Base-by-base conservation (phyloP, 2,888 invertebrate genomes). In the Caenorhabditis sulstoni region DNA sequence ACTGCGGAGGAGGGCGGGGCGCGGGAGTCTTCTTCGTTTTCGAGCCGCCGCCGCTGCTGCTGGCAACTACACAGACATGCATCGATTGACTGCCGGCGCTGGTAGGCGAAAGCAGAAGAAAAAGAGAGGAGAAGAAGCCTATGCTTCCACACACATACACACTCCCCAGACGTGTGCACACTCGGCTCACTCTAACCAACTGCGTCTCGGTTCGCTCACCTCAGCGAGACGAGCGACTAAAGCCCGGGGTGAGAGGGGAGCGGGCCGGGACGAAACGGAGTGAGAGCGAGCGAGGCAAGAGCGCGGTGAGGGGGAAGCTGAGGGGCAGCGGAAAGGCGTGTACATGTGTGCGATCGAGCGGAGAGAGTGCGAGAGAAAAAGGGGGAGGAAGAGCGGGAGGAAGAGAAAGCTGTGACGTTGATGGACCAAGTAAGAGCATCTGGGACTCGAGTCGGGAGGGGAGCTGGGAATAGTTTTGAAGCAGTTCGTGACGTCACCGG, bases 351-450 rank as follows among this genome's bases (percentile, higher is more conserved):
- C 14, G 50, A 1, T 8, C n/a, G n/a, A n/a, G n/a, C n/a, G n/a
- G n/a, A 22, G 44, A 16, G 41, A 22, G 58, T 23, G 58, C 41
- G 52, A 7, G 7, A 3, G 29, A 29, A 7, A 29, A 7, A 29
- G 3, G 29, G 29, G 3, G 3, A 29, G 29, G n/a, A n/a, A 29
- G 29, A 29, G 29, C 7, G 7, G 4, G 29, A 29, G 29, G 7
- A 3, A 29, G 29, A 29, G 29, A 29, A 29, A 29, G 44, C 58
- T 64, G 58, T 76, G 76, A 76, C 76, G 76, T 76, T 64, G 76
- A 52, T 41, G 76, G 76, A 76, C 76, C 76, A 76, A 68, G 57
- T 49, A 52, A 64, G 68, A 76, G 66, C 74, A 66, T 58, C 53
- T 53, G 47, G 44, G 20, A 61, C 41, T 22, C 14, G 35, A 49